Conservation (phyloP, 30 jellyfish, hydroid and myxozoan genomes). For the Pseudorhiza aurosa region DNA sequence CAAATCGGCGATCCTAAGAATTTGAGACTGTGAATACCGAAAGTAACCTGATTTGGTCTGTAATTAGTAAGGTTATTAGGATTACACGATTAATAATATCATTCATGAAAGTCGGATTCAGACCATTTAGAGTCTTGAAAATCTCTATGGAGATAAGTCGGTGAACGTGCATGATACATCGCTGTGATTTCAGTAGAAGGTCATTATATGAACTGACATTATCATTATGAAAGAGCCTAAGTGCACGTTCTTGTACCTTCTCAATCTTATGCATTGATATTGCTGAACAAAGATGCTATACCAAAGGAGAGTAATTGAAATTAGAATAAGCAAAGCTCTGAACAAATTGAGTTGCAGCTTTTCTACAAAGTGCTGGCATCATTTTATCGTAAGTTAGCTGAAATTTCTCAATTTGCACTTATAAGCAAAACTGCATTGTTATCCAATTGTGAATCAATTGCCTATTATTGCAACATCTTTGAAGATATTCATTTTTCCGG, state of each 20-base stretch:
- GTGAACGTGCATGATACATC: background rate
- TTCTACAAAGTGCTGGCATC: background rate
- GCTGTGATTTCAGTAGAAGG: background rate
- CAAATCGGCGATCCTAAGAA: background rate
- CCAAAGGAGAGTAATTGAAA: conserved; percentile 8
- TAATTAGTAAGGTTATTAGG: background rate
- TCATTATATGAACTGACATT: background rate
- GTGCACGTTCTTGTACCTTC: background rate
- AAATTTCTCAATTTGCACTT: too few relatives aligned
- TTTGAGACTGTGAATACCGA: too few relatives aligned
- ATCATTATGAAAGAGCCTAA: background rate
- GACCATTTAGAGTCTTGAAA: too few relatives aligned
- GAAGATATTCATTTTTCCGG: too few relatives aligned
- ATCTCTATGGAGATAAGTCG: background rate
- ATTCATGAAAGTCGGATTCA: too few relatives aligned
- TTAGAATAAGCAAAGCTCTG: conserved; percentile 8
- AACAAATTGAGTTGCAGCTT: background rate
- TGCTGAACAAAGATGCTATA: background rate
- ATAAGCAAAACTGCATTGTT: too few relatives aligned
- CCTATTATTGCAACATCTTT: too few relatives aligned
- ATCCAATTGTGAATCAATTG: too few relatives aligned
- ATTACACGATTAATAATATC: too few relatives aligned
- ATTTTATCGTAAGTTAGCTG: background rate
- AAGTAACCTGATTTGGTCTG: background rate
- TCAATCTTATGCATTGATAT: background rate